A percentile compares a stretch with the other conserved stretches of the same genome.
These are phyloP conservation scores for Nudaria mundana DNA, from an alignment of 2,888 invertebrate genomes.

Conservation along the genomic window DNA sequence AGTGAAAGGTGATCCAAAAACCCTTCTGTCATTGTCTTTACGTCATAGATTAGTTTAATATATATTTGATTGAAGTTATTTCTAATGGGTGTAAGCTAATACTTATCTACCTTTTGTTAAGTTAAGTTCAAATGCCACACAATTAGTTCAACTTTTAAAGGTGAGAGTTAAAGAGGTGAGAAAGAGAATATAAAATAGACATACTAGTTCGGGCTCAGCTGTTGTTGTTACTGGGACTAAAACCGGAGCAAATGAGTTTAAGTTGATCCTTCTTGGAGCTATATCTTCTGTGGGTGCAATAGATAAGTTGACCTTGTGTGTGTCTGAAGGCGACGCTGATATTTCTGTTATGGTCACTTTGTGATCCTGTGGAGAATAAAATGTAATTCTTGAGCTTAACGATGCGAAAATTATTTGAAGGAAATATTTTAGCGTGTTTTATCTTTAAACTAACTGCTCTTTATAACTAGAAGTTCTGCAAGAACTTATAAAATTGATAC, in stretches of 20 bases:
- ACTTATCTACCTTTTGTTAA: conserved; percentile 56
- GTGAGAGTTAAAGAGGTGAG: conserved; percentile 16
- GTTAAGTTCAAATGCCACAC: conserved; percentile 49
- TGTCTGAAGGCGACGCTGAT: conserved; percentile 59
- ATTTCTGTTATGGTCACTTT: conserved; percentile 69
- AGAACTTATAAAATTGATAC: conserved; percentile 15
- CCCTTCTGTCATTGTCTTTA: conserved; percentile 47
- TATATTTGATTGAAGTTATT: conserved; percentile 52
- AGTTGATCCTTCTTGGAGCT: conserved; percentile 47
- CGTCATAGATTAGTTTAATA: conserved; percentile 58
- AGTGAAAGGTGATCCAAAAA: background rate
- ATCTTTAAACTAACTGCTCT: conserved; percentile 30
- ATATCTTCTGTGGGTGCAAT: conserved; percentile 36
- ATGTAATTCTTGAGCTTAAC: background rate
- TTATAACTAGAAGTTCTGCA: conserved; percentile 12
- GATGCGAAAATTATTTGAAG: too few relatives aligned
- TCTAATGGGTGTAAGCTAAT: conserved; percentile 48
- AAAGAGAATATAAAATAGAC: conserved; percentile 16
- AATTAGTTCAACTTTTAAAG: conserved; percentile 38
- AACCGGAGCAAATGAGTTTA: conserved; percentile 36
- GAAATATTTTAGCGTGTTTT: too few relatives aligned
- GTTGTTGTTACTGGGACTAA: conserved; percentile 54
- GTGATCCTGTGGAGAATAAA: conserved; percentile 46
- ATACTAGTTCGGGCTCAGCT: conserved; percentile 65
- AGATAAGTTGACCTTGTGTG: conserved; percentile 50